A percentile compares a stretch with the other conserved stretches of the same genome.
Evolutionary conservation across 1,140 invertebrate species (phyloP).

Genomic region (Bathynomus jamesi): DNA sequence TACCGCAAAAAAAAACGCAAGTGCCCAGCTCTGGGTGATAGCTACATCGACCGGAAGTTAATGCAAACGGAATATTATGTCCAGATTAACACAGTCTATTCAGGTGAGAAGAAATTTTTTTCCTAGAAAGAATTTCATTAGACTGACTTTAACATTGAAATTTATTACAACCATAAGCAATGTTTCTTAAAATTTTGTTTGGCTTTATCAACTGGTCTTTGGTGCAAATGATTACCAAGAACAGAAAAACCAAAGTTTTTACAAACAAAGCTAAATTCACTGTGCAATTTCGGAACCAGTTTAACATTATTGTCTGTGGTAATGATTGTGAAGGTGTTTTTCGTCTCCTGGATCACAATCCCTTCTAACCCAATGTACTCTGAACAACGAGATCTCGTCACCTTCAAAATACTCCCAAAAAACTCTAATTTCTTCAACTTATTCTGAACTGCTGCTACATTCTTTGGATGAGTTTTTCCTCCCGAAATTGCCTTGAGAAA

Average conservation of each 20-base stretch:
- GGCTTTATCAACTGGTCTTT: conserved; percentile 27
- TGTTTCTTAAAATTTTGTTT: conserved; percentile 36
- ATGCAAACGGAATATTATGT: too few species aligned
- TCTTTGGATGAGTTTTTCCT: not conserved
- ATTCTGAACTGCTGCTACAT: conserved; percentile 21
- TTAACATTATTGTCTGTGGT: conserved; percentile 26
- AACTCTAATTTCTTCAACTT: conserved; percentile 29
- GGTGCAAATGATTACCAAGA: conserved; percentile 30
- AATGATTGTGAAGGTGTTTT: conserved; percentile 28
- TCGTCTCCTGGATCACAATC: conserved; percentile 32
- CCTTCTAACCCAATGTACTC: conserved; percentile 20
- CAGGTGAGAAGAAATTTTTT: too few species aligned
- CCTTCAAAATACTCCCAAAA: conserved; percentile 26
- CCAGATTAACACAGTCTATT: too few species aligned
- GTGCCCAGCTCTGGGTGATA: too few species aligned
- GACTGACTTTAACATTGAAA: too few species aligned
- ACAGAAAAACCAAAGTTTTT: conserved; percentile 22
- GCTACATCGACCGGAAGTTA: too few species aligned
- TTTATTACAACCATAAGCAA: conserved; percentile 25
- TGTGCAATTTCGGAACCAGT: conserved; percentile 28
- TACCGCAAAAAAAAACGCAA: too few species aligned
- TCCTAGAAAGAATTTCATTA: too few species aligned
- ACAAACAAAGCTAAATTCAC: conserved; percentile 33
- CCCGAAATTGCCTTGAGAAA: not conserved
- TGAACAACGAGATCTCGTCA: conserved; percentile 25